Evolutionary conservation across 2,797 vertebrate genomes (phyloP), one percentile per base, ranked within the genome.

Genomic region (Centropyge bicolor): DNA sequence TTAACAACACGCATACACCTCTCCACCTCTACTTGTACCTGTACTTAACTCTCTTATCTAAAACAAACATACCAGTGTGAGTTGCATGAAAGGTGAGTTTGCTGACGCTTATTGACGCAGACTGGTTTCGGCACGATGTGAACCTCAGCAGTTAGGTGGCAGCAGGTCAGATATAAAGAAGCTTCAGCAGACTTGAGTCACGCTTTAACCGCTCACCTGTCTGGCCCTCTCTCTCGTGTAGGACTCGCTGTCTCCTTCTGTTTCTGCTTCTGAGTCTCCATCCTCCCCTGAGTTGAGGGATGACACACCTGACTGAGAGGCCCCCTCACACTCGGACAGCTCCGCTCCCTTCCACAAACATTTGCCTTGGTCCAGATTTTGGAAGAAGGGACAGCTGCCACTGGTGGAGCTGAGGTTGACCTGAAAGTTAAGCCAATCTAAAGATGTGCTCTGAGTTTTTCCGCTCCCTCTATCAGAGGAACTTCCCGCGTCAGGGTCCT

Each of bases 231-330:
- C 97, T 78, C 93, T 95, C 48, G 96, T 91, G 74, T 91, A 97
- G 48, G 96, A 96, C 82, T 98, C 98, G 9, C 97, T 98, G 91
- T 99, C 97, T 10, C 96, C 98, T 69, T 99, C 98, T 0, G 97
- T 97, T 74, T 99, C 98, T 0, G 96, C 97, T 57, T 94, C 95
- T 0, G 95, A 95, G 91, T 99, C 97, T 0, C 96, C 97, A 27
- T 98, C 98, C 1, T 98, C 98, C 43, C 96, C 97, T 36, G 98
- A 93, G 88, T 95, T 96, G 57, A 97, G 90, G 13, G 97, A 96
- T 0, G 96, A 98, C 19, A 95, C 86, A 0, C 96, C 89, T 13
- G 95, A 96, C 35, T 89, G 94, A 3, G 93, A 94, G 0, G 92
- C 91, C 51, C 83, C 94, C 60, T 92, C 92, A 11, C 93, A 93